Percentiles rank a stretch among this genome's conserved stretches.
Conservation (phyloP, 2,797 vertebrate species). For the Gallinago nigripennis region DNA sequence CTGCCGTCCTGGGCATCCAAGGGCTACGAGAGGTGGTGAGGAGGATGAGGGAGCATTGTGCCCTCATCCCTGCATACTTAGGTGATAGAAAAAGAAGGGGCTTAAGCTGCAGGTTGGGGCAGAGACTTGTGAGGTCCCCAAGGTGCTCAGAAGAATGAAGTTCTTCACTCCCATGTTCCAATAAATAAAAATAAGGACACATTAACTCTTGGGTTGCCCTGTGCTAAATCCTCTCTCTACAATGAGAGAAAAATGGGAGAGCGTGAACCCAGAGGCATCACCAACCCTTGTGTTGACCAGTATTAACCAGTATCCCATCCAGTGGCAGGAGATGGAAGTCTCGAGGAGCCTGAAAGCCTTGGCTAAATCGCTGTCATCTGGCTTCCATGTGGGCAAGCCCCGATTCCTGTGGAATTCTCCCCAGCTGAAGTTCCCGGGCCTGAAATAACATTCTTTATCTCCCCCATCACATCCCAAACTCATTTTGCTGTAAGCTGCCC, state of each 20-base stretch:
- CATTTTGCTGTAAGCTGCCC: neutral
- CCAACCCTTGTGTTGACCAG: neutral
- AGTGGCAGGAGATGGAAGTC: neutral
- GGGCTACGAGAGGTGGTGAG: neutral
- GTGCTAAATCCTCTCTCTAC: neutral
- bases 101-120: neutral
- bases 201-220: neutral
- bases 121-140: neutral
- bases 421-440: neutral
- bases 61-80: neutral
- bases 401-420: neutral
- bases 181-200: neutral
- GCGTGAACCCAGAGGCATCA: neutral
- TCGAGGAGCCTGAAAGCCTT: neutral
- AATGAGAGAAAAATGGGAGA: neutral
- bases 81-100: neutral
- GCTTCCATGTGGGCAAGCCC: neutral
- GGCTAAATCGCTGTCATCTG: constrained; percentile 5
- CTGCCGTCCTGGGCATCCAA: neutral
- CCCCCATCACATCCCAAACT: neutral
- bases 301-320: neutral
- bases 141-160: neutral
- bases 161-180: neutral
- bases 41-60: neutral
- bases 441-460: constrained; percentile 52